These are phyloP conservation scores for Cyrtodaria siliqua DNA, from an alignment of 2,888 invertebrate genomes.

Conservation along the genomic window DNA sequence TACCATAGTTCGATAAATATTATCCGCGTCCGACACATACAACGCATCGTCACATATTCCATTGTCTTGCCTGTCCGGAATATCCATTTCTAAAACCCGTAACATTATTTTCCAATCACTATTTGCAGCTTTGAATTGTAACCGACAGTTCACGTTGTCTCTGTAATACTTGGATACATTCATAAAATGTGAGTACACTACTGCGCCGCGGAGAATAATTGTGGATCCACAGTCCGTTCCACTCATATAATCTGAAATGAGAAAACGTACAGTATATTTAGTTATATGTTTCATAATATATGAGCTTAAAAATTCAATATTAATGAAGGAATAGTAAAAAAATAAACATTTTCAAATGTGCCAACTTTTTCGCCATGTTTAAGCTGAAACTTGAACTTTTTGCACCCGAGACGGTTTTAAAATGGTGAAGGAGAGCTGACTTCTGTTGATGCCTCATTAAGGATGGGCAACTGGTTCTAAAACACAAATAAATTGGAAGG, in stretches of 20 bases:
- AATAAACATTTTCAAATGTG: no score
- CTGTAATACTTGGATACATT: constrained; percentile 68
- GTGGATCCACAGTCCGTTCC: constrained; percentile 76
- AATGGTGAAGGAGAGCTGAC: no score
- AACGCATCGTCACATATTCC: constrained; percentile 83
- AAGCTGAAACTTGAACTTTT: no score
- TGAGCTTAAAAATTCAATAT: no score
- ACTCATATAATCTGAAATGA: constrained; percentile 82
- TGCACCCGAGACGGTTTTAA: no score
- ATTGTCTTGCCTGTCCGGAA: constrained; percentile 77
- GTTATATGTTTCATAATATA: no score
- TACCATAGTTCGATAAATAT: constrained; percentile 80
- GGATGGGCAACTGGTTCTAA: no score
- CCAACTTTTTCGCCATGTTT: no score
- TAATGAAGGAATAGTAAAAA: no score
- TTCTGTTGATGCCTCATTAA: no score
- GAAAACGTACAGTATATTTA: constrained; percentile 28
- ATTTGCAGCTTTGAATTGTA: constrained; percentile 80
- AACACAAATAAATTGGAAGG: no score
- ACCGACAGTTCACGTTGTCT: constrained; percentile 78
- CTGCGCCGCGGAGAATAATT: constrained; percentile 80
- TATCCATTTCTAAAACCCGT: constrained; percentile 81
- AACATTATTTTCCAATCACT: constrained; percentile 82
- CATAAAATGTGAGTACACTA: constrained; percentile 80
- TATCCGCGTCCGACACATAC: constrained; percentile 81